phyloP scores from a whole-genome alignment of 2,797 vertebrate genomes.

The Columba guinea region DNA sequence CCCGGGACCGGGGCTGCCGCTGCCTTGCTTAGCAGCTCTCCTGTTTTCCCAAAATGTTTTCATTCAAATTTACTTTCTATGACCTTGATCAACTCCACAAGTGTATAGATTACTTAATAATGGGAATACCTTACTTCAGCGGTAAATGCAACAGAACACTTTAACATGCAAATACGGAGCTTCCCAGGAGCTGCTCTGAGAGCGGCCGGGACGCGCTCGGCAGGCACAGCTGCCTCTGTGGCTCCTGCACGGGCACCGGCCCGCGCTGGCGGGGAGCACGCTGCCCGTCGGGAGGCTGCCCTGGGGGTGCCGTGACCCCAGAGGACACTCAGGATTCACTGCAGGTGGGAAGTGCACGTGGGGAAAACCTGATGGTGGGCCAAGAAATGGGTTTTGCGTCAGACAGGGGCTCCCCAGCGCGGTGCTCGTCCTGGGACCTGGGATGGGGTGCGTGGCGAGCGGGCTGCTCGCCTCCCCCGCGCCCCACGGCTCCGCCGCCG shows the following conservation, averaged over 20 bases:
- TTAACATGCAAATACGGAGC: not conserved
- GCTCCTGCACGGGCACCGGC: not conserved
- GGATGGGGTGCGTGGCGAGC: accelerated
- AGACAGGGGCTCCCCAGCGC: not conserved
- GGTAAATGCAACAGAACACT: not conserved
- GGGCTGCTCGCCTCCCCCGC: not conserved
- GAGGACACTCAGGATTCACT: not conserved
- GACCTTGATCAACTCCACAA: not conserved
- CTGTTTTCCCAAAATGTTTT: not conserved
- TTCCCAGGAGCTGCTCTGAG: not conserved
- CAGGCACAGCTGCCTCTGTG: not conserved
- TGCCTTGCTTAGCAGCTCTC: accelerated
- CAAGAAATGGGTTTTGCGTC: not conserved
- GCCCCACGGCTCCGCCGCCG: not conserved
- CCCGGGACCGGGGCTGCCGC: not conserved
- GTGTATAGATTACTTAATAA: not conserved
- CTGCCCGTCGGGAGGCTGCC: not conserved
- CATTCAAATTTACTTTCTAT: not conserved
- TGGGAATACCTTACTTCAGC: not conserved
- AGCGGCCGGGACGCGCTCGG: not conserved
- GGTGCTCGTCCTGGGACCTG: not conserved
- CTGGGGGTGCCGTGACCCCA: not conserved
- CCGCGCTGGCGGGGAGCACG: too few relatives aligned
- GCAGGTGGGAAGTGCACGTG: accelerated
- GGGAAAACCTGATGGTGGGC: not conserved